Base-by-base conservation (phyloP, 2,113 vertebrate genomes). In the Onychostoma macrolepis region DNA sequence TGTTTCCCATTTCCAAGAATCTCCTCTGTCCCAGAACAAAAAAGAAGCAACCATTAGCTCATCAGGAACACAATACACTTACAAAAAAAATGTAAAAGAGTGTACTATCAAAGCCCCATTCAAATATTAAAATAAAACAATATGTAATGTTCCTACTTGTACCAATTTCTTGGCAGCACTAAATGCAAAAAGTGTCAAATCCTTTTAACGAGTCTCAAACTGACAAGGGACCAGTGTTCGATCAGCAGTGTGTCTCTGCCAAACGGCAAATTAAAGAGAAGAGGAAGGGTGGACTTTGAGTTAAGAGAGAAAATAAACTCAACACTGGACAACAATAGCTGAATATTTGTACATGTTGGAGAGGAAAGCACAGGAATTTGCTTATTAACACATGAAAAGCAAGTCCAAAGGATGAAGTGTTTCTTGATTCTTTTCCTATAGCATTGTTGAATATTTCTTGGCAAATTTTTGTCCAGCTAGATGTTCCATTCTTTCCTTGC, bases 221-320 rank as follows among this genome's bases (percentile, higher is more conserved):
- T 30, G 13, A 82, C 43, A 30, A 45, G 81, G 26, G 43, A 71
- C 19, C 78, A 28, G 61, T 58, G 13, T 67, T n/a, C 10, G 28
- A n/a, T 83, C 65, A 33, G 63, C 63, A 50, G 13, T 83, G 80
- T 36, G 28, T 36, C 63, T 83, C 63, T 83, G 81, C 65, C 43
- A 83, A 61, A 80, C 15, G 36, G 56, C 36, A 41, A 71, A 71
- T 45, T 12, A 82, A 45, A 63, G 13, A 82, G 15, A 58, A 84
- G 30, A 56, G 69, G 83, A 74, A 74, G 48, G 69, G 45, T 21
- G 24, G 33, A 11, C 56, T 83, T 67, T 71, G 26, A 83, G 48
- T 21, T 9, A 48, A 83, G 83, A 53, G 43, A 69, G n/a, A 74
- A 74, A 74, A 50, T 56, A 84, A 84, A 84, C 67, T 19, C 13